Evolutionary conservation across 2,888 invertebrate species (phyloP), one percentile per base, ranked within the genome.

Genomic region (Drosophila lacicola): DNA sequence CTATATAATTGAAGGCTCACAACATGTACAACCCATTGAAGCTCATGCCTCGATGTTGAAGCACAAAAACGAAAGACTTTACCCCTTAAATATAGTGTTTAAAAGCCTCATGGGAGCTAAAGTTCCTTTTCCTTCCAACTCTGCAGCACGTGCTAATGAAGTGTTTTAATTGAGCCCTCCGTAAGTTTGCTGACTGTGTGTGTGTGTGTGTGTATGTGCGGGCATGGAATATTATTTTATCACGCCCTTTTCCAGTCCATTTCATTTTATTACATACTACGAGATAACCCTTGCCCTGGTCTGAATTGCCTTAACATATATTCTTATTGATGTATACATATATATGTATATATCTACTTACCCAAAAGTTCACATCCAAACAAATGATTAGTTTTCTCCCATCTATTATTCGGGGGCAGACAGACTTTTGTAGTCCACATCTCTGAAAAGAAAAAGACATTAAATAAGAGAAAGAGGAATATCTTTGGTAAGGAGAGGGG

Each of bases 91-190:
- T 51, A 34, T 17, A 42, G 36, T 21, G 39, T 34, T 33, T 14
- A 60, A 42, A 60, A 46, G 21, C 10, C 41, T 10, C 44, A 34
- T 14, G 41, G 53, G 39, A 53, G 42, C 44, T 39, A n/a, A 51
- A 61, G 9, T 46, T 57, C 46, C 36, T n/a, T 19, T 33, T 36
- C 42, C 8, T 29, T 21, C 8, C 13, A 25, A 37, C 42, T 44
- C 17, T 29, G 4, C 11, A n/a, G 41, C 49, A 61, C 33, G 67
- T 67, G 60, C 53, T 80, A 70, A 78, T 65, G 62, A 73, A 73
- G 73, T 78, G 80, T 65, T 67, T 73, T 76, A 78, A 78, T 78
- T 80, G 60, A 73, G 73, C 63, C 60, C 41, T 61, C 8, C 19
- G 13, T 60, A 41, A 25, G 34, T 61, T 39, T 9, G 17, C 36